These are phyloP conservation scores for Heterodera carotae DNA, from an alignment of 1,140 invertebrate species.

Conservation along the genomic window DNA sequence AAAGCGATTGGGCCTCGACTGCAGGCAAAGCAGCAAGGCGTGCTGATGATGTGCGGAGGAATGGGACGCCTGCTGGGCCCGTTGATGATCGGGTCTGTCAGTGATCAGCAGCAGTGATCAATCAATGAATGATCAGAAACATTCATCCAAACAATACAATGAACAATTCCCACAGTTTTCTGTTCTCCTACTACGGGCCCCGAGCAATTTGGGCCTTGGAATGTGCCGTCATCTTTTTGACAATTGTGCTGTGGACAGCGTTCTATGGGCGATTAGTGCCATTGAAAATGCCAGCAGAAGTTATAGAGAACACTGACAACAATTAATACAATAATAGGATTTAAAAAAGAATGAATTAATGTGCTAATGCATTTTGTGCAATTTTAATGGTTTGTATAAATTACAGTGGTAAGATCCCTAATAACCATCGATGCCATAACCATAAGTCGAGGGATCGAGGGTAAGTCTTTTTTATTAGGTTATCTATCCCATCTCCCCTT, in stretches of 20 bases:
- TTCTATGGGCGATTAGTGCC: conserved; percentile 30
- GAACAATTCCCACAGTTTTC: background rate
- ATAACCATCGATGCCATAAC: too few relatives aligned
- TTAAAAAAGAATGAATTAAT: too few relatives aligned
- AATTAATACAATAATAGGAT: background rate
- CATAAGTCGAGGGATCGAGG: too few relatives aligned
- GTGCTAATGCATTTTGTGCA: too few relatives aligned
- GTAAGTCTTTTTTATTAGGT: too few relatives aligned
- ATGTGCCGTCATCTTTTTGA: conserved; percentile 19
- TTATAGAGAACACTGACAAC: background rate
- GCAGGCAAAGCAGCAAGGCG: conserved; percentile 44
- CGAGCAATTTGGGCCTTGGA: conserved; percentile 16
- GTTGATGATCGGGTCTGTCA: conserved; percentile 23
- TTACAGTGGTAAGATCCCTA: too few relatives aligned
- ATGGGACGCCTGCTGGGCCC: conserved; percentile 30
- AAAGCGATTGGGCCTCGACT: conserved; percentile 41
- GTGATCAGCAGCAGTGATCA: too few relatives aligned
- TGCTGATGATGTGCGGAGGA: conserved; percentile 36
- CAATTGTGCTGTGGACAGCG: conserved; percentile 23
- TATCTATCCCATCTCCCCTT: too few relatives aligned
- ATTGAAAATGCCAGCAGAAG: conserved; percentile 8
- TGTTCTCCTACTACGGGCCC: conserved; percentile 19
- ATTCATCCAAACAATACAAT: background rate
- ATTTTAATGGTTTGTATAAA: too few relatives aligned
- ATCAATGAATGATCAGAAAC: background rate